These are phyloP conservation scores for Poicephalus meyeri DNA, from an alignment of 2,113 vertebrate species.

Conservation along the genomic window DNA sequence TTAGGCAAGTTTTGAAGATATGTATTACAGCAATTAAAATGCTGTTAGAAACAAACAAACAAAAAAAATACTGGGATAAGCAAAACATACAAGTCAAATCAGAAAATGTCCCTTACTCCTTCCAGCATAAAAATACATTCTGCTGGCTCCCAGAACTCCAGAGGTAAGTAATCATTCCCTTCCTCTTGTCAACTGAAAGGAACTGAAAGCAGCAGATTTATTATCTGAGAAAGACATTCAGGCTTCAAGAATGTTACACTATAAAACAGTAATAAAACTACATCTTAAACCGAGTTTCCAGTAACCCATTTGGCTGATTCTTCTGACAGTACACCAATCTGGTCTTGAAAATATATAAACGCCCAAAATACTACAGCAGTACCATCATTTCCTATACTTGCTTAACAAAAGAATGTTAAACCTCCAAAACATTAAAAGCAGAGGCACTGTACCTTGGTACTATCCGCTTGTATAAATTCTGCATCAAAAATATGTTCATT, in stretches of 20 bases:
- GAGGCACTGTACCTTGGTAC: constrained; percentile 82
- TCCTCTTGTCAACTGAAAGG: not conserved
- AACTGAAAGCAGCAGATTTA: not conserved
- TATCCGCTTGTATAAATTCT: constrained; percentile 93
- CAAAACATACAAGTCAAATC: not conserved
- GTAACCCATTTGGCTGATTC: not conserved
- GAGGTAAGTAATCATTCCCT: not conserved
- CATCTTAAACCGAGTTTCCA: not conserved
- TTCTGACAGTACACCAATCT: not conserved
- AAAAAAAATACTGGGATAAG: not conserved
- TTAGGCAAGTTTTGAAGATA: not conserved
- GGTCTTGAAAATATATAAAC: not conserved
- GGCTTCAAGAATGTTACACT: not conserved
- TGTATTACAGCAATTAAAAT: not conserved
- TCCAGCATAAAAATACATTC: not conserved
- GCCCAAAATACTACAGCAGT: not conserved
- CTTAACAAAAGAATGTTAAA: not conserved
- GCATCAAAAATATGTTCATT: constrained; percentile 85
- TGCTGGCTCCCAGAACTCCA: not conserved
- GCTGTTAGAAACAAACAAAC: not conserved
- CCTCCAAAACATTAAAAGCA: not conserved
- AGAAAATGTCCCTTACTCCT: not conserved
- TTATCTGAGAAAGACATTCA: not conserved
- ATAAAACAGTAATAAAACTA: not conserved
- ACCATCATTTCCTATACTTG: not conserved